Evolutionary conservation across 2,797 vertebrate genomes (phyloP).

Genomic region (Bradypus variegatus): DNA sequence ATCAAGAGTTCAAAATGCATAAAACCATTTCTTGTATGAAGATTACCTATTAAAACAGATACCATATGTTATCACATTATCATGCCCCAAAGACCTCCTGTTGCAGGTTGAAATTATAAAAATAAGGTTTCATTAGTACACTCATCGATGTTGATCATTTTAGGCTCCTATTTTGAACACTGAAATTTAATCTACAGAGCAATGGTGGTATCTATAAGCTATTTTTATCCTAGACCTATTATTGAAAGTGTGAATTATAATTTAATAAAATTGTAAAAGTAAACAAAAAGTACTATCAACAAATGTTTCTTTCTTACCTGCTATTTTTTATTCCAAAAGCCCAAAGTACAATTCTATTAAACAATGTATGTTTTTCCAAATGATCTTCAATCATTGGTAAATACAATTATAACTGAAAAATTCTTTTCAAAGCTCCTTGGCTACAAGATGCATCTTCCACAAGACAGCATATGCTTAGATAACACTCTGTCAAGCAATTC

Average conservation of each 20-base stretch:
- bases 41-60: slow-evolving; percentile 61
- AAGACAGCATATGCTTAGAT: slow-evolving; percentile 46
- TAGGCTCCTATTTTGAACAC: slow-evolving; percentile 50
- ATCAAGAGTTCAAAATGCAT: slow-evolving; percentile 44
- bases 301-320: slow-evolving; percentile 17
- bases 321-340: slow-evolving; percentile 39
- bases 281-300: slow-evolving; percentile 42
- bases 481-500: slow-evolving; percentile 47
- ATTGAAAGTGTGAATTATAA: slow-evolving; percentile 37
- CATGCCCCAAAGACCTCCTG: slow-evolving; percentile 65
- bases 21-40: slow-evolving; percentile 42
- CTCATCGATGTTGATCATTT: slow-evolving; percentile 61
- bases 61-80: slow-evolving; percentile 30
- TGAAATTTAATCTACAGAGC: slow-evolving; percentile 55
- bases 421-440: slow-evolving; percentile 49
- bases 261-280: slow-evolving; percentile 48
- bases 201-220: slow-evolving; percentile 45
- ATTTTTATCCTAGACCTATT: slow-evolving; percentile 47
- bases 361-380: slow-evolving; percentile 49
- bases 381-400: slow-evolving; percentile 47
- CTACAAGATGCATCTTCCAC: slow-evolving; percentile 23
- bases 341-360: slow-evolving; percentile 54
- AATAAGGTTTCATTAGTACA: slow-evolving; percentile 60
- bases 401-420: slow-evolving; percentile 36
- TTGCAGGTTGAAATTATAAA: slow-evolving; percentile 65